Evolutionary conservation across 2,888 invertebrate species (phyloP).

Genomic region (Stictocephala bisonia): DNA sequence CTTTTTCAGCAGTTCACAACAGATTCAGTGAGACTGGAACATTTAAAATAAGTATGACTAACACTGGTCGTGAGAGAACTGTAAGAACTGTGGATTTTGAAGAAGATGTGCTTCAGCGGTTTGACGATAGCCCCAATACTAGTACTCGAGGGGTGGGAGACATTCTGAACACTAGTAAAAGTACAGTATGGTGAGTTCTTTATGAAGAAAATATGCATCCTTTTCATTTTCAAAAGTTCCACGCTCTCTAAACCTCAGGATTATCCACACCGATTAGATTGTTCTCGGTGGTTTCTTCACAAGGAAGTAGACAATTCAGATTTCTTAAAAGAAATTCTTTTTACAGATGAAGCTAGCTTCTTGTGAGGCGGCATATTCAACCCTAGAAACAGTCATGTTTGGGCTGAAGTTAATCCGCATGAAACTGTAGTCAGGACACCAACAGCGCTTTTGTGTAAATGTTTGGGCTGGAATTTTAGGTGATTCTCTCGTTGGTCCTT

Average conservation of each 20-base stretch:
- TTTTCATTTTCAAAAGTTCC: constrained; percentile 15
- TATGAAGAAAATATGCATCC: constrained; percentile 21
- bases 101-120: no score
- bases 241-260: constrained; percentile 11
- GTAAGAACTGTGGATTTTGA: no score
- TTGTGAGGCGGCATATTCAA: constrained; percentile 32
- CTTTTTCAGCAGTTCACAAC: no score
- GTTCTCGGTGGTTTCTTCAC: constrained; percentile 32
- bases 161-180: background rate
- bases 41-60: background rate
- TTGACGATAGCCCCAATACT: background rate
- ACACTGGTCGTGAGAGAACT: background rate
- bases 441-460: constrained; percentile 22
- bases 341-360: constrained; percentile 16
- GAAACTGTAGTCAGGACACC: background rate
- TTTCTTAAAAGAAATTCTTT: constrained; percentile 18
- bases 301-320: constrained; percentile 21
- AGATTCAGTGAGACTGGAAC: background rate
- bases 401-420: constrained; percentile 27
- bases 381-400: constrained; percentile 31
- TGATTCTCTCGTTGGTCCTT: no score
- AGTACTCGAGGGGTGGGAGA: constrained; percentile 9
- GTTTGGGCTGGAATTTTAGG: constrained; percentile 31
- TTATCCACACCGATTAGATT: constrained; percentile 27
- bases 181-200: constrained; percentile 24